Percentiles rank a stretch among this genome's conserved stretches.
These are phyloP conservation scores for Pristiophorus japonicus DNA, from an alignment of 2,113 vertebrate species.

Conservation along the genomic window DNA sequence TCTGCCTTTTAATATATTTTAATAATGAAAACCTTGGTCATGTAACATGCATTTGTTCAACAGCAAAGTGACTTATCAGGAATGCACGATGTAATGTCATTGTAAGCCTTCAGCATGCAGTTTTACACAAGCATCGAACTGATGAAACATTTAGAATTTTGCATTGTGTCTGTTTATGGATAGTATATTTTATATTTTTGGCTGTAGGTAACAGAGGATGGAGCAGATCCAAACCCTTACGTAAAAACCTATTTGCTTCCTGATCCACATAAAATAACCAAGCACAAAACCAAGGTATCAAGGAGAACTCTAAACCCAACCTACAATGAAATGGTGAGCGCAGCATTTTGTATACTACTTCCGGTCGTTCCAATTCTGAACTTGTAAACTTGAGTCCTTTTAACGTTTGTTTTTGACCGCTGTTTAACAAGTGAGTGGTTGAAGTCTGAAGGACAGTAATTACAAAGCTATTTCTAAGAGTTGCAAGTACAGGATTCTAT, in stretches of 20 bases:
- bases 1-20: background rate
- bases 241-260: constrained; percentile 97
- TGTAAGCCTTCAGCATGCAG: background rate
- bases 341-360: background rate
- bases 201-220: constrained; percentile 83
- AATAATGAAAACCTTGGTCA: background rate
- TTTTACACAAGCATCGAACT: background rate
- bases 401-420: background rate
- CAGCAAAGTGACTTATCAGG: background rate
- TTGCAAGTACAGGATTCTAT: background rate
- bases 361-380: background rate
- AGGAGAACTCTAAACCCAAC: constrained; percentile 95
- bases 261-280: constrained; percentile 87
- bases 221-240: constrained; percentile 90
- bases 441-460: background rate
- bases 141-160: background rate
- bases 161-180: background rate
- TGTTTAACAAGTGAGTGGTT: background rate
- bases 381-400: background rate
- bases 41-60: background rate
- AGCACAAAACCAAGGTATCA: constrained; percentile 93
- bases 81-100: background rate
- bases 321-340: constrained; percentile 94
- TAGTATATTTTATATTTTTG: background rate
- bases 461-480: background rate